Evolutionary conservation across 2,888 invertebrate species (phyloP), one percentile per base, ranked within the genome.

Genomic region (Campoplex nolae): DNA sequence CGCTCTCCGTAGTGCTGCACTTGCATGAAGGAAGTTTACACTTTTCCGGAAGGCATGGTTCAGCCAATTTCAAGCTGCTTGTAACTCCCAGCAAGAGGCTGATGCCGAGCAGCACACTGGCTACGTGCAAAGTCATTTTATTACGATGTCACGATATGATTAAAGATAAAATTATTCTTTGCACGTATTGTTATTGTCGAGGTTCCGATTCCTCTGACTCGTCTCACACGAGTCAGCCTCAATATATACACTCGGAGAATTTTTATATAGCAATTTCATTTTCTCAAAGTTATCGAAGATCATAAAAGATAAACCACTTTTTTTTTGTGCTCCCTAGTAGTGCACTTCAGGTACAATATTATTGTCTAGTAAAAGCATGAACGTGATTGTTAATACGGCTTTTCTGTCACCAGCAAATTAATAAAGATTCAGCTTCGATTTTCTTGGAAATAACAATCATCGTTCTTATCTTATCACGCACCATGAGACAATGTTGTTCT

Each of bases 21-120:
- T 95, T 94, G 91, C 96, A 96, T 70, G 95, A 90, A 0, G 96
- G 96, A 0, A 95, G 92, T 58, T 93, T 90, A 89, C 96, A 96
- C 6, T 90, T 89, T n/a, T 92, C 92, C 4, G 87, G 80, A 88
- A 94, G 90, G 90, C 95, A 95, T 1, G 86, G 28, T n/a, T 92
- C 90, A 2, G 95, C 95, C n/a, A 93, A 77, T 82, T 85, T 83
- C 56, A 89, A 85, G 58, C 87, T 58, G 70, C 80, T 75, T 51
- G 87, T 62, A 67, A 58, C n/a, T 38, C 38, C 67, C 42, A 83
- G 11, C 70, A 85, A 9, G 3, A 85, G 65, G 48, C 71, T 54
- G 3, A 76, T 13, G 28, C 54, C 76, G 23, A 87, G 42, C 9
- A 85, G 58, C 58, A 70, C 13, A 28, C 7, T 35, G 45, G 28